Conservation (phyloP, 2,888 invertebrate genomes). For the Theretra japonica region DNA sequence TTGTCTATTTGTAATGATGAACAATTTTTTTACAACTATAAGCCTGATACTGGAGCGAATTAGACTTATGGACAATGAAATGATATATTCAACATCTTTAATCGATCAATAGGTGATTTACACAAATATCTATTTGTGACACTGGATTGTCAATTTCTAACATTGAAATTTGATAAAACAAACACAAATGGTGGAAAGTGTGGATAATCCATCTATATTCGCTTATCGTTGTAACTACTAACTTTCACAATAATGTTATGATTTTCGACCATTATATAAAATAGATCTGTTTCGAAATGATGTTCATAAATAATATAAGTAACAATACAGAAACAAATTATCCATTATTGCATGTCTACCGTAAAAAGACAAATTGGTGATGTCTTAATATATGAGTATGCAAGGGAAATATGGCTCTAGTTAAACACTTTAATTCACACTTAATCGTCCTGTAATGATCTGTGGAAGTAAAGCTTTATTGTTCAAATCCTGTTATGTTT, state of each 20-base stretch:
- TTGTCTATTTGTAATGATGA: not conserved
- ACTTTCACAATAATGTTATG: slow-evolving; percentile 68
- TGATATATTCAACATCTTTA: too few relatives aligned
- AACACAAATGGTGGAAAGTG: slow-evolving; percentile 65
- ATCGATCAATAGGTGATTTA: not conserved
- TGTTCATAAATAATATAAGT: too few relatives aligned
- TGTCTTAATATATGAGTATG: not conserved
- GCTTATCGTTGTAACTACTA: slow-evolving; percentile 52
- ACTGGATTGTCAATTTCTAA: not conserved
- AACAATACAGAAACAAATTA: too few relatives aligned
- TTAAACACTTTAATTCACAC: not conserved
- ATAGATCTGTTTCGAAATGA: too few relatives aligned
- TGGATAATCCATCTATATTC: slow-evolving; percentile 58
- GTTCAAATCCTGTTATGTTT: too few relatives aligned
- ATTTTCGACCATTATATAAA: slow-evolving; percentile 52
- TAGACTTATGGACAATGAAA: too few relatives aligned
- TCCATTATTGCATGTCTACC: not conserved
- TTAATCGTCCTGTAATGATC: too few relatives aligned
- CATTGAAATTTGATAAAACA: slow-evolving; percentile 36
- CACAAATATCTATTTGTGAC: not conserved
- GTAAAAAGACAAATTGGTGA: not conserved
- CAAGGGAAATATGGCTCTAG: not conserved
- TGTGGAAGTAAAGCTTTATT: too few relatives aligned
- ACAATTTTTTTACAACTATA: too few relatives aligned
- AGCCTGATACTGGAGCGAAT: not conserved